phyloP scores from a whole-genome alignment of 2,797 vertebrate species.

The Trachurus trachurus region DNA sequence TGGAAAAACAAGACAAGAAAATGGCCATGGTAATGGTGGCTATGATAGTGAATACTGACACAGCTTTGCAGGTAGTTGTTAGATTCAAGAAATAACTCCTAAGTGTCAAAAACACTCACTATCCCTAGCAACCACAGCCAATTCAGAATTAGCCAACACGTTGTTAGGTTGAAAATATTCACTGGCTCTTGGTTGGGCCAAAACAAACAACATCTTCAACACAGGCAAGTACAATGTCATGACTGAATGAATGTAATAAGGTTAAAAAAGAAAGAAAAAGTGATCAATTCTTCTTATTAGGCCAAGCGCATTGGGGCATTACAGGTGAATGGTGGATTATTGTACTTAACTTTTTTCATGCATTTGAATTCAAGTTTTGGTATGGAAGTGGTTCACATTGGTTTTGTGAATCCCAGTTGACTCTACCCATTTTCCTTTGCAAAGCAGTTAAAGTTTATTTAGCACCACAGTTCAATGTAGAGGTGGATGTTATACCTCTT shows the following conservation, averaged over 20 bases:
- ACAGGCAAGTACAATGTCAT: not conserved
- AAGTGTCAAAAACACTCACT: not conserved
- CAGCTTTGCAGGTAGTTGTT: not conserved
- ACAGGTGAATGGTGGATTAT: not conserved
- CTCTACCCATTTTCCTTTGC: constrained; percentile 8
- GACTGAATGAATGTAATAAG: not conserved
- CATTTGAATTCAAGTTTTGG: not conserved
- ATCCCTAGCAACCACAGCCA: too few relatives aligned
- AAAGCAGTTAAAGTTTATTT: not conserved
- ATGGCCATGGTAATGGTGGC: not conserved
- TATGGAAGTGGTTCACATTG: constrained; percentile 10
- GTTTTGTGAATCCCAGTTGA: constrained; percentile 5
- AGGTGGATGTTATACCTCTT: not conserved
- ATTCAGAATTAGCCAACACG: not conserved
- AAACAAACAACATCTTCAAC: not conserved
- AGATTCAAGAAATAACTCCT: not conserved
- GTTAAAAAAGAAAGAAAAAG: too few relatives aligned
- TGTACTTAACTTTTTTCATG: not conserved
- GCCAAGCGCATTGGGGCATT: too few relatives aligned
- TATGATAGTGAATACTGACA: not conserved
- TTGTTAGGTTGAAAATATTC: not conserved
- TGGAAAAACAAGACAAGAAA: not conserved
- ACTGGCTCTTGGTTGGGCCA: not conserved
- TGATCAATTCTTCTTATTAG: not conserved
- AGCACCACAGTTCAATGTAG: constrained; percentile 3